Percentiles rank a stretch among this genome's conserved stretches.
Conservation (phyloP, 2,113 vertebrate species). For the Octodon degus region DNA sequence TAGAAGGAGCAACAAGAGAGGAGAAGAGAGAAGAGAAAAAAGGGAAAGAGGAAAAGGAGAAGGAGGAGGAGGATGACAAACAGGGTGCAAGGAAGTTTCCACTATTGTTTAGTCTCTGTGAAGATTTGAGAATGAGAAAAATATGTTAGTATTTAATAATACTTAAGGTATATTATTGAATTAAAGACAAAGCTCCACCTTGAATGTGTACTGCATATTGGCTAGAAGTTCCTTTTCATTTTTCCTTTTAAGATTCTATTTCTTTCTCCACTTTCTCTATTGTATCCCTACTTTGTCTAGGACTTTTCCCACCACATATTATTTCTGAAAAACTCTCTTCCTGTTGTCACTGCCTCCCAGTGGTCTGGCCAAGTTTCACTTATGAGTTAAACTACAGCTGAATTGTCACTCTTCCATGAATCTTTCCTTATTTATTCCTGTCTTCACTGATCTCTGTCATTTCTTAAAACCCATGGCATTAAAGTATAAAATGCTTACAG, state of each 20-base stretch:
- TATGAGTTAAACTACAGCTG: neutral
- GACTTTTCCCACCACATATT: neutral
- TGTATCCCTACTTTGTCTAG: neutral
- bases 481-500: neutral
- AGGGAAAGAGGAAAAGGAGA: rapidly evolving
- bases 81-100: neutral
- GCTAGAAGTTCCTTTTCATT: neutral
- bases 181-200: neutral
- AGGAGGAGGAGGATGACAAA: rapidly evolving
- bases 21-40: neutral
- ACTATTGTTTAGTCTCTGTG: neutral
- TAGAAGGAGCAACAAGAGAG: neutral
- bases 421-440: neutral
- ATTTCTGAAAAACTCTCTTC: neutral
- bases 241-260: conserved; percentile 30
- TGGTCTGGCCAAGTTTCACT: neutral
- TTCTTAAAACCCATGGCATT: conserved; percentile 33
- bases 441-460: conserved; percentile 2
- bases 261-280: neutral
- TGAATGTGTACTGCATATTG: neutral
- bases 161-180: neutral
- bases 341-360: neutral
- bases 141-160: neutral
- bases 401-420: neutral
- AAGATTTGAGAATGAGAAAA: neutral